These are phyloP conservation scores for Ptyas mucosa DNA, from an alignment of 2,113 vertebrate genomes.

Conservation along the genomic window DNA sequence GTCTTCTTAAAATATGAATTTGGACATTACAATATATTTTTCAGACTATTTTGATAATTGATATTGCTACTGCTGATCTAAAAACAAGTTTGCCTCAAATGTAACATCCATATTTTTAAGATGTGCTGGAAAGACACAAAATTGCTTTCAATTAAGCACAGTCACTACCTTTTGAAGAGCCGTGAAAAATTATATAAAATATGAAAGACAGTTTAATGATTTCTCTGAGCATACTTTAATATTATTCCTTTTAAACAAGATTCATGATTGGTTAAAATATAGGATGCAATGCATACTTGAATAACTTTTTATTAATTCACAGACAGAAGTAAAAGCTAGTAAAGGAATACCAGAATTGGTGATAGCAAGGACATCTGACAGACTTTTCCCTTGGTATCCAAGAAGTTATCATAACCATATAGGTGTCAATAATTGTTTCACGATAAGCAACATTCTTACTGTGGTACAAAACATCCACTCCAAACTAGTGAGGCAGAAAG, in stretches of 20 bases:
- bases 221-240: background rate
- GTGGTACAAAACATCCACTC: background rate
- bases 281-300: background rate
- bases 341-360: background rate
- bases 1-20: background rate
- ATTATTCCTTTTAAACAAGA: background rate
- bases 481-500: background rate
- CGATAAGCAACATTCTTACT: background rate
- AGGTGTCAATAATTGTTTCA: background rate
- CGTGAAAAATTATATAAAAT: background rate
- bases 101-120: background rate
- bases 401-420: background rate
- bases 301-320: background rate
- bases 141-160: background rate
- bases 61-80: background rate
- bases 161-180: background rate
- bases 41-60: background rate
- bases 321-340: background rate
- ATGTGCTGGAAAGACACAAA: background rate
- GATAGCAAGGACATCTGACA: background rate
- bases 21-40: background rate
- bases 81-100: background rate
- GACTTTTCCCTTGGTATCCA: background rate
- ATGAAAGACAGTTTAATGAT: background rate
- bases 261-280: background rate